A percentile compares a stretch with the other conserved stretches of the same genome.
Evolutionary conservation across 2,797 vertebrate species (phyloP).

Genomic region (Crax fasciolata): DNA sequence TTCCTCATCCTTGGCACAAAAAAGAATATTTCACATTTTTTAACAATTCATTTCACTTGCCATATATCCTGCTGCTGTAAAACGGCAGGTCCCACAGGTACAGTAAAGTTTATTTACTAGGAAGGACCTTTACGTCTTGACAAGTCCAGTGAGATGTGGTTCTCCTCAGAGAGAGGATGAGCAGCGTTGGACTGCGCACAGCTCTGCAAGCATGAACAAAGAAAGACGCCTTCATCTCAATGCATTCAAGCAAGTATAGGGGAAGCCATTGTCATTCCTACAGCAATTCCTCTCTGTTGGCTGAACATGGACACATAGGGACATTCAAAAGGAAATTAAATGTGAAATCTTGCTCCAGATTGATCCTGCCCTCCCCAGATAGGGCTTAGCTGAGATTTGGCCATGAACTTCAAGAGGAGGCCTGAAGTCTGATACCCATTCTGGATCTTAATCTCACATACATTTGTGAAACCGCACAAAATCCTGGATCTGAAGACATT

Average conservation of each 20-base stretch:
- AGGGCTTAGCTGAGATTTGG: neutral
- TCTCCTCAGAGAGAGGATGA: neutral
- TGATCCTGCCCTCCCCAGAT: neutral
- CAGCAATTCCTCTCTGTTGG: neutral
- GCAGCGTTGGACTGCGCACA: fast-evolving
- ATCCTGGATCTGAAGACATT: neutral
- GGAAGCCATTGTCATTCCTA: neutral
- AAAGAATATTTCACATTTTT: slow-evolving; percentile 32
- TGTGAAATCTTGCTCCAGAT: neutral
- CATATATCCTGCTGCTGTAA: neutral
- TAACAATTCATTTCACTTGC: neutral
- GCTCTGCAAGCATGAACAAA: fast-evolving
- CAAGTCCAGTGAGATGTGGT: neutral
- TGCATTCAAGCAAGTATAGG: neutral
- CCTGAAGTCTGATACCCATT: neutral
- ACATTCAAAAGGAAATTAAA: neutral
- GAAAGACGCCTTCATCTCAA: neutral
- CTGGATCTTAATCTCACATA: neutral
- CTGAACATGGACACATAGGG: neutral
- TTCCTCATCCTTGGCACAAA: slow-evolving; percentile 3
- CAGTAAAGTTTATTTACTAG: neutral
- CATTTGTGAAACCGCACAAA: neutral
- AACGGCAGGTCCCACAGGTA: fast-evolving
- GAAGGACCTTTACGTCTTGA: neutral
- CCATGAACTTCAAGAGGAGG: neutral